Base-by-base conservation (phyloP, 2,797 vertebrate species). In the Kryptopterus vitreolus region DNA sequence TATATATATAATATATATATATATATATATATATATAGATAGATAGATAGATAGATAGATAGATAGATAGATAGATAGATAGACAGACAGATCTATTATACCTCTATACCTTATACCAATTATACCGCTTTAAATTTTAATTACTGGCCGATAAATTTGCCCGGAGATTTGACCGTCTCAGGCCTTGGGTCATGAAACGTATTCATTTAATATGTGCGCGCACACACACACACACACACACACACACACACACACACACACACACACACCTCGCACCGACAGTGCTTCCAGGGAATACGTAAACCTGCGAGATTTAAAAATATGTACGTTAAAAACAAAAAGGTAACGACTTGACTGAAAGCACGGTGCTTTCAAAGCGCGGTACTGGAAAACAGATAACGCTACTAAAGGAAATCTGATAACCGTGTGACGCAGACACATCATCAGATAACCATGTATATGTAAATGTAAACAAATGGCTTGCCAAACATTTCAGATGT, bases 401-500 rank as follows among this genome's bases (percentile, higher is more conserved):
- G n/a, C 63, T 46, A 43, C 22, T 46, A 24, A 24, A 66, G 63
- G 38, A 66, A 66, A 46, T 65, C 20, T 38, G 33, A 65, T 46
- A 24, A 24, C 22, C 46, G 38, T 24, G 38, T 43, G 63, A 46
- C 2, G 12, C 22, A n/a, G 22, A n/a, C 6, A 3, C 38, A n/a
- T 24, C 3, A 69, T 48, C 46, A 50, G 38, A 46, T 68, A 70
- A 18, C 46, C 12, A 52, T 4, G 20, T 50, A 26, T 69, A 48
- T 69, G 43, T 20, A 69, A 69, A 69, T 69, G 15, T 69, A 15
- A 66, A 66, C 20, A 66, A 66, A 66, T 46, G 38, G 10, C 38
- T n/a, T 43, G 38, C 8, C 38, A 43, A 43, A 16, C 15, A 59
- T 29, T 59, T 62, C 10, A 15, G 12, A 43, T 70, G 29, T 50